Percentiles rank a stretch among this genome's conserved stretches.
phyloP scores from a whole-genome alignment of 2,888 invertebrate species.

The Eupithecia tripunctaria region DNA sequence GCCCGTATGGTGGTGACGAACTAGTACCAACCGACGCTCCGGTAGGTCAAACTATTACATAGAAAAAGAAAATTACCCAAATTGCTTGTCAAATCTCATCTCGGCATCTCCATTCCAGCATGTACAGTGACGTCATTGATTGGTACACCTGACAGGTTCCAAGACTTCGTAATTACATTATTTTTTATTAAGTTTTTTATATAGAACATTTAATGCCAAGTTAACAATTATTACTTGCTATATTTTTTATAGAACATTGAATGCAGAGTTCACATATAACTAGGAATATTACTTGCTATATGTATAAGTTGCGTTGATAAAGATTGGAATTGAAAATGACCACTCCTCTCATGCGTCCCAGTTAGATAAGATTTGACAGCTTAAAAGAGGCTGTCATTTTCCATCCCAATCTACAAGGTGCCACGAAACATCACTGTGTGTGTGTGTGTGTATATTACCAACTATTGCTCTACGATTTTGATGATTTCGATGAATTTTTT shows the following conservation, averaged over 20 bases:
- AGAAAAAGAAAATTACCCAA: not conserved
- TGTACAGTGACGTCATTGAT: not conserved
- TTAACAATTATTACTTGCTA: not conserved
- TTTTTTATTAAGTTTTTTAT: not conserved
- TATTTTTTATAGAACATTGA: not conserved
- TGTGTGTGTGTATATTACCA: no score
- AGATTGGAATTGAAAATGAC: not conserved
- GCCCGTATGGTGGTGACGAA: constrained; percentile 5
- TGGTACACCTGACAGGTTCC: not conserved
- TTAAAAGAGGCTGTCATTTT: not conserved
- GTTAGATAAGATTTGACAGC: not conserved
- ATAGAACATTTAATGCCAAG: not conserved
- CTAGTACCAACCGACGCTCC: not conserved
- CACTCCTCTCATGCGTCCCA: not conserved
- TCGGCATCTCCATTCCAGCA: not conserved
- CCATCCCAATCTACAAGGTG: not conserved
- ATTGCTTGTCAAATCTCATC: not conserved
- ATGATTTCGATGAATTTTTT: no score
- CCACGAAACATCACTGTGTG: no score
- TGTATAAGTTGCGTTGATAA: not conserved
- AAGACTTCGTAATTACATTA: not conserved
- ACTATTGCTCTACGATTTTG: no score
- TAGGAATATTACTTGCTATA: not conserved
- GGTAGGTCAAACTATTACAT: not conserved
- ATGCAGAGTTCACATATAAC: not conserved